A percentile compares a stretch with the other conserved stretches of the same genome.
Evolutionary conservation across 2,888 invertebrate genomes (phyloP).

Genomic region (Plebejus melissa): DNA sequence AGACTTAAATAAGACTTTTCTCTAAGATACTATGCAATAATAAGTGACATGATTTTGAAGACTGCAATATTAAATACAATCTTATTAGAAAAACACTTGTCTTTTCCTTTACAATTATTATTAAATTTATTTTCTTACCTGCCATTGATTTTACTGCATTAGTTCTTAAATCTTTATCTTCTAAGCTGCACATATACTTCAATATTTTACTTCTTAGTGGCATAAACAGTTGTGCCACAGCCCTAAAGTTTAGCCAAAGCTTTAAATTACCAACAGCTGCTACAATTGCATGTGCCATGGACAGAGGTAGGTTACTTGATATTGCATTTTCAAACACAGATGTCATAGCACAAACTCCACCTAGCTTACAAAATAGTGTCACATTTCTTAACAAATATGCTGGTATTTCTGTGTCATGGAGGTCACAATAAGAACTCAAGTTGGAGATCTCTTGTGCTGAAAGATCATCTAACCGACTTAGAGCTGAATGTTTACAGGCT

Average conservation of each 20-base stretch:
- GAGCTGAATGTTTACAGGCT: constrained; percentile 91
- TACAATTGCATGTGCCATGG: constrained; percentile 94
- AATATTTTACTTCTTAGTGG: constrained; percentile 92
- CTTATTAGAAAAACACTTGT: neutral
- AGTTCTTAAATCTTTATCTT: constrained; percentile 93
- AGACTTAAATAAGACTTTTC: constrained; percentile 1
- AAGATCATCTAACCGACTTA: constrained; percentile 89
- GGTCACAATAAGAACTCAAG: constrained; percentile 90
- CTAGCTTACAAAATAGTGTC: constrained; percentile 94
- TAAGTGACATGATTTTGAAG: too few relatives aligned
- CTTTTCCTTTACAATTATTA: neutral
- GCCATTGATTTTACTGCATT: constrained; percentile 96
- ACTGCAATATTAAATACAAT: neutral
- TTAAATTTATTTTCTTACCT: constrained; percentile 68
- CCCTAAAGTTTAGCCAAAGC: constrained; percentile 94
- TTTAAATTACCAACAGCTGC: constrained; percentile 95
- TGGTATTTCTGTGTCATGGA: constrained; percentile 96
- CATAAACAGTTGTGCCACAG: constrained; percentile 92
- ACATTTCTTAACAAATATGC: constrained; percentile 94
- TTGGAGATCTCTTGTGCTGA: constrained; percentile 90
- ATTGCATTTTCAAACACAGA: constrained; percentile 89
- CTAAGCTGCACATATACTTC: constrained; percentile 95
- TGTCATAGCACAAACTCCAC: constrained; percentile 92
- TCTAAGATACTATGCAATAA: neutral
- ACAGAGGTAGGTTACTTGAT: constrained; percentile 87